Evolutionary conservation across 2,797 vertebrate genomes (phyloP), one percentile per base, ranked within the genome.

Genomic region (Gobio occitaniae): DNA sequence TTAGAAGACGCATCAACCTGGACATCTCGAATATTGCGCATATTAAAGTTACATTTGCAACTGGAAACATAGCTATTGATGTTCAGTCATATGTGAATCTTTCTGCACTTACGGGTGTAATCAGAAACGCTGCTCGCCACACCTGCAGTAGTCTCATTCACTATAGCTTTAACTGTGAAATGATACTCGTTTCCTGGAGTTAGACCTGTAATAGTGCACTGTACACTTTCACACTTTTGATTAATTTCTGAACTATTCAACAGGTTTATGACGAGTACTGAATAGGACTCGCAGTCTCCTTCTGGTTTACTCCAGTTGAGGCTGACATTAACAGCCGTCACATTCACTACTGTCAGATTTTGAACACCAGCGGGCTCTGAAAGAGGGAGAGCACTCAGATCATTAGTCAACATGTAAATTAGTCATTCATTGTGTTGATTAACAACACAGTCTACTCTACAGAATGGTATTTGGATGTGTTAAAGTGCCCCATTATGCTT

Each of bases 61-160:
- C 6, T n/a, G 52, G 11, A n/a, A 77, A 77, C 21, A 59, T 11
- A 6, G 3, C 0, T 13, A n/a, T 68, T 50, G 9, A 4, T 29
- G 5, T 63, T 63, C 0, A 12, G 75, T 17, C 3, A 65, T 54
- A 16, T 17, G 61, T 69, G 2, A 25, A 36, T 4, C 11, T 2
- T 29, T 19, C n/a, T 72, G 44, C 48, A 90, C 93, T 93, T 83
- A 95, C 94, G 91, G 38, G 93, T 95, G 21, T 82, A 89, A 0
- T 0, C 0, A 0, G 0, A 0, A 32, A 82, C 6, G 6, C 0
- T 15, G 0, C 3, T 11, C 0, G n/a, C 2, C 3, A 88, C n/a
- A 0, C 94, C 93, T 83, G 1, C 0, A 0, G 0, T 25, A 0
- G 77, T 0, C 21, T 79, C 4, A 0, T 1, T 0, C 47, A 94